Evolutionary conservation across 2,888 invertebrate genomes (phyloP).

Genomic region (Augiades crinisus): DNA sequence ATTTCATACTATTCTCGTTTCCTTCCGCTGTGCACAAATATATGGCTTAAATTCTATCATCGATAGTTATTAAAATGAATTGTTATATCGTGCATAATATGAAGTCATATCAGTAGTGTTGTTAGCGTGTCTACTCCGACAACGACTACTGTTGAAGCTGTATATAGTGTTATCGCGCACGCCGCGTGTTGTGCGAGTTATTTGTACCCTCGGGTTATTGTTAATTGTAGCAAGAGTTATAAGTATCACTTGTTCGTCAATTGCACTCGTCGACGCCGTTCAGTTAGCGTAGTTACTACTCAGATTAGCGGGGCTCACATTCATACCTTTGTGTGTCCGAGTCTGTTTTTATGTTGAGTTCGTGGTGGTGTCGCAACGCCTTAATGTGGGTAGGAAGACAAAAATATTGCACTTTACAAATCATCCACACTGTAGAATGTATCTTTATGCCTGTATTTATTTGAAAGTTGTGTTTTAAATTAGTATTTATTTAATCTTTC

Average conservation of each 20-base stretch:
- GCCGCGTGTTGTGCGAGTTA: constrained; percentile 57
- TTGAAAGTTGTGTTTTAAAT: too few species aligned
- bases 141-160: constrained; percentile 42
- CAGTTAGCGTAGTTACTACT: constrained; percentile 65
- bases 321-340: constrained; percentile 45
- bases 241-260: constrained; percentile 80
- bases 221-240: constrained; percentile 72
- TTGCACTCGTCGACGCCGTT: constrained; percentile 76
- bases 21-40: constrained; percentile 77
- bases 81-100: constrained; percentile 70
- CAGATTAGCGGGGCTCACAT: constrained; percentile 52
- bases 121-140: constrained; percentile 44
- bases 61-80: constrained; percentile 53
- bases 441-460: too few species aligned
- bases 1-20: constrained; percentile 63
- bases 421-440: too few species aligned
- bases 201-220: constrained; percentile 69
- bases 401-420: too few species aligned
- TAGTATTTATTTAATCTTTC: too few species aligned
- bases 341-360: constrained; percentile 41
- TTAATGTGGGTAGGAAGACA: too few species aligned
- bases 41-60: constrained; percentile 63
- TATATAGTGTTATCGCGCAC: constrained; percentile 63
- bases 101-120: constrained; percentile 58
- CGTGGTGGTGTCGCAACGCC: constrained; percentile 45